These are phyloP conservation scores for Nebria ingens DNA, from an alignment of 1,140 invertebrate species.

Conservation along the genomic window DNA sequence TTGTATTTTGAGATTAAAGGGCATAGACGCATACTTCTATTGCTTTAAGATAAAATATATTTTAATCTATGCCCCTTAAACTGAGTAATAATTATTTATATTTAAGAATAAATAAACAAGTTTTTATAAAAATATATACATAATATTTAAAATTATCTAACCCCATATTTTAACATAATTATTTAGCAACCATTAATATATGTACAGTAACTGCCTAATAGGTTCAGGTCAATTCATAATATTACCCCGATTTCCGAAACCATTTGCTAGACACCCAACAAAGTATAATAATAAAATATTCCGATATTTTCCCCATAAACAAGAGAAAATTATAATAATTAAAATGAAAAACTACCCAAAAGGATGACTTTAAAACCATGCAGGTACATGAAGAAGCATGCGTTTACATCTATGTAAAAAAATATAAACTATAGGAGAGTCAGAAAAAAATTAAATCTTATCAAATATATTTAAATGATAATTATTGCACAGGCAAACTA, in stretches of 20 bases:
- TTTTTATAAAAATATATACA: not conserved
- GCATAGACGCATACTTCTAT: no score
- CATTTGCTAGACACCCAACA: not conserved
- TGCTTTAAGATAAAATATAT: no score
- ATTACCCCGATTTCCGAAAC: not conserved
- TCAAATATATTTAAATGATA: not conserved
- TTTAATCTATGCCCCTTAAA: not conserved
- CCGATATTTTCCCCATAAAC: not conserved
- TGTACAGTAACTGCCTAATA: not conserved
- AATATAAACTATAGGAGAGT: not conserved
- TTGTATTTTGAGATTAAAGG: no score
- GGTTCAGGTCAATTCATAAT: not conserved
- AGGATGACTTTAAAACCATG: not conserved
- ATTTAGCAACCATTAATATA: no score
- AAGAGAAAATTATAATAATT: no score
- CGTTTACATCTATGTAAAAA: not conserved
- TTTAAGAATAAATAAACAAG: slow-evolving; percentile 1
- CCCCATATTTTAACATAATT: no score
- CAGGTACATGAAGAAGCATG: not conserved
- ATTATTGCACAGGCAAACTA: not conserved
- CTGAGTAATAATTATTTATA: not conserved
- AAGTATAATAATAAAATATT: not conserved
- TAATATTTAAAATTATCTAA: not conserved
- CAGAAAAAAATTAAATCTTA: not conserved
- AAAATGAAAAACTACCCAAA: no score